A percentile compares a stretch with the other conserved stretches of the same genome.
Conservation (phyloP, 2,888 invertebrate genomes). For the Temnothorax rugatulus region DNA sequence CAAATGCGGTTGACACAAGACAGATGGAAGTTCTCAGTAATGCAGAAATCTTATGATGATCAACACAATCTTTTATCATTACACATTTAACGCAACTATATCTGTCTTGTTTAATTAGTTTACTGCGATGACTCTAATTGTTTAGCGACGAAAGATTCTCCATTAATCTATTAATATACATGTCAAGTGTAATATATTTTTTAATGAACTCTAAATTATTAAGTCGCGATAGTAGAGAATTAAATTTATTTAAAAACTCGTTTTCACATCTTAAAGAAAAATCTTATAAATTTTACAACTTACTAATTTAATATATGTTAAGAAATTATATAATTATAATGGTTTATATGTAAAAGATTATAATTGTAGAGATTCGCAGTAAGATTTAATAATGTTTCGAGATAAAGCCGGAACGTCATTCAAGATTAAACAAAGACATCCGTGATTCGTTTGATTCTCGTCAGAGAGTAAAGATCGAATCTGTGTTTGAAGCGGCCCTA, state of each 20-base stretch:
- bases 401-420: constrained; percentile 25
- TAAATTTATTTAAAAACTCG: background rate
- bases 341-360: background rate
- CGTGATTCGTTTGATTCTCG: constrained; percentile 20
- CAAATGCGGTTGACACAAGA: constrained; percentile 56
- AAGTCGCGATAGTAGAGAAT: background rate
- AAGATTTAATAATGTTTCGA: background rate
- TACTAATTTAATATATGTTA: background rate
- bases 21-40: constrained; percentile 18
- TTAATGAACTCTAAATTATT: too few relatives aligned
- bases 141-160: background rate
- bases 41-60: constrained; percentile 55
- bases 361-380: background rate
- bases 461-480: constrained; percentile 50
- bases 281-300: background rate
- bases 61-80: background rate
- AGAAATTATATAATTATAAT: background rate
- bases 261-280: background rate
- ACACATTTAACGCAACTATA: background rate
- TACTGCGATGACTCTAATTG: background rate
- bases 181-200: background rate
- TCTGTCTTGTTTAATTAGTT: constrained; percentile 2
- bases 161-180: background rate
- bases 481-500: constrained; percentile 22
- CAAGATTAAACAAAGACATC: constrained; percentile 59